These are phyloP conservation scores for Pachyrhynchus sulphureomaculatus DNA, from an alignment of 1,140 invertebrate species.

Conservation along the genomic window DNA sequence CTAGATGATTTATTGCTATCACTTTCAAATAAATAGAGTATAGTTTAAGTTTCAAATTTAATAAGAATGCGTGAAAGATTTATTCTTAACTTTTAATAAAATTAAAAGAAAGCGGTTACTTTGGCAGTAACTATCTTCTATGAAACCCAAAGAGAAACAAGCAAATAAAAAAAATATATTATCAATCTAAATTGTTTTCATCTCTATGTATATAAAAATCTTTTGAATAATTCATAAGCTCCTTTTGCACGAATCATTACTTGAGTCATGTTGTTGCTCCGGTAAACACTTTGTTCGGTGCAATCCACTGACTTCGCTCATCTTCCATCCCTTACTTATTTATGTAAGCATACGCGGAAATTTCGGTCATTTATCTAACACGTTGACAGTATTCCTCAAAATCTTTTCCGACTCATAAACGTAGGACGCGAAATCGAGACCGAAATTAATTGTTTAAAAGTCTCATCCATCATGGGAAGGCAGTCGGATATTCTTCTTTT, in stretches of 20 bases:
- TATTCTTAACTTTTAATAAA: too few relatives aligned
- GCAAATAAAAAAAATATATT: too few relatives aligned
- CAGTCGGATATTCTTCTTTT: not conserved
- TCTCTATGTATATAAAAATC: slow-evolving; percentile 13
- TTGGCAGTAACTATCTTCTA: too few relatives aligned
- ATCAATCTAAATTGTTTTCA: too few relatives aligned
- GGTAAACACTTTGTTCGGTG: slow-evolving; percentile 43
- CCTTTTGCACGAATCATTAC: slow-evolving; percentile 48
- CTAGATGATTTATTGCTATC: too few relatives aligned
- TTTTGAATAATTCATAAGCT: slow-evolving; percentile 46
- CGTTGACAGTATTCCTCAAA: slow-evolving; percentile 47
- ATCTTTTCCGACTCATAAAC: slow-evolving; percentile 41
- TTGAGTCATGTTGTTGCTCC: slow-evolving; percentile 45
- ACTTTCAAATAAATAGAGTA: too few relatives aligned
- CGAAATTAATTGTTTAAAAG: slow-evolving; percentile 35
- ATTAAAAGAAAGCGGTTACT: too few relatives aligned
- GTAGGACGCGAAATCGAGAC: slow-evolving; percentile 28
- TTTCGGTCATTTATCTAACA: slow-evolving; percentile 46
- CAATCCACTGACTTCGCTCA: slow-evolving; percentile 30
- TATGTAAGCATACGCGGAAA: slow-evolving; percentile 50
- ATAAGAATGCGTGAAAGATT: too few relatives aligned
- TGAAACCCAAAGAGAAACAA: too few relatives aligned
- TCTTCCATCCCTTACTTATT: slow-evolving; percentile 42
- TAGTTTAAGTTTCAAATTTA: too few relatives aligned
- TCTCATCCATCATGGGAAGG: slow-evolving; percentile 24